Base-by-base conservation (phyloP, 2,797 vertebrate genomes). In the Phylloscopus collybita region DNA sequence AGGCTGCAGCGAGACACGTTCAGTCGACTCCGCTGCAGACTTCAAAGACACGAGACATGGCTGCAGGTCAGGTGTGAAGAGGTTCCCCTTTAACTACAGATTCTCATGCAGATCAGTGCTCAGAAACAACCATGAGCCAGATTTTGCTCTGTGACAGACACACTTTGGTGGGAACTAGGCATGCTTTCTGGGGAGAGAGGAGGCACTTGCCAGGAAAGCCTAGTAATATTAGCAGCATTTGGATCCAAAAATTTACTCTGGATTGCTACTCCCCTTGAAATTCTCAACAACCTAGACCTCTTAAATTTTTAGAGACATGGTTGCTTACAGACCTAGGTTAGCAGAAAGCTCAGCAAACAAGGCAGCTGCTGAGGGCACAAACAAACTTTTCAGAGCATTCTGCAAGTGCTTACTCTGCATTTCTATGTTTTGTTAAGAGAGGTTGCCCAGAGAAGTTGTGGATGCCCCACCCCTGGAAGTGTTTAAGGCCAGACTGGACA, bases 31-130 rank as follows among this genome's bases (percentile, higher is more conserved):
- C 0, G 71, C 80, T 75, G 87, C 87, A 75, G 95, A 72, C 98
- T 98, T 73, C 67, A 70, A 78, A 96, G 70, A 95, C n/a, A 97
- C 22, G 56, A 65, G 42, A 78, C 1, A 5, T 54, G 70, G 85
- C 25, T 92, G 67, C 19, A 69, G 75, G 47, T 75, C 57, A 64
- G 6, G 60, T 5, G 21, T 1, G 10, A 44, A 29, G 6, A 57
- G 16, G 12, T 18, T 67, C 16, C 25, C 26, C 23, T 40, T 32
- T 32, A 42, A 45, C 10, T 42, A 51, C 70, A 91, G 45, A 44
- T 49, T 47, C 34, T 49, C 1, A 0, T 13, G 36, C 21, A 2
- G 15, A 61, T 42, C 49, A 40, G 25, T 4, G 36, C 42, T 56
- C 53, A 69, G 32, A 69, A 86, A 75, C 29, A 64, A 40, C 25